Base-by-base conservation (phyloP, 1,140 invertebrate species). In the Phthorimaea operculella region DNA sequence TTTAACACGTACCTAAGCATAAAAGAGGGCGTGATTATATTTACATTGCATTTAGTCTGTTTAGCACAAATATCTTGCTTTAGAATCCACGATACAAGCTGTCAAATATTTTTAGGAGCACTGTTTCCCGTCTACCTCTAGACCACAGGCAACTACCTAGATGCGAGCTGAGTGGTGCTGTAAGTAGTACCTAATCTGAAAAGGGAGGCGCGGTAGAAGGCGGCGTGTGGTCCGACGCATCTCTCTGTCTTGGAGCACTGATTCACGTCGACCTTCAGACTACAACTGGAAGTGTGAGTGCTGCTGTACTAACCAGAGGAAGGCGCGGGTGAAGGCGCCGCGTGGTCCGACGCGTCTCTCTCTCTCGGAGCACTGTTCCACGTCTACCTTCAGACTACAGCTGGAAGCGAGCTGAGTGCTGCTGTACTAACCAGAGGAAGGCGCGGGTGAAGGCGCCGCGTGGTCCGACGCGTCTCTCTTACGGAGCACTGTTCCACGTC, bases 201-300 rank as follows among this genome's bases (percentile, higher is more conserved):
- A 12, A 36, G 34, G 34, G 12, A 36, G 34, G 34, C 7, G 34
- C 34, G 12, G 34, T 7, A 8, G 34, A 36, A 12, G 34, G 34
- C 7, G 12, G 7, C 7, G 34, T 12, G 34, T 36, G 34, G 34
- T 36, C 34, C 12, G 34, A 36, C 7, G 34, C 12, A 12, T 36
- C 34, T 12, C 34, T 36, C 12, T n/a, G n/a, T n/a, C n/a, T 86
- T n/a, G n/a, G n/a, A n/a, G n/a, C n/a, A n/a, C n/a, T n/a, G n/a
- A n/a, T n/a, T n/a, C 47, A 87, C 85, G 59, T 87, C 85, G 34
- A 87, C 85, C 51, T n/a, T 87, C 85, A 7, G 84, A 86, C 83
- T 51, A 86, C 85, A 42, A 80, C 79, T 5, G 72, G 79, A 11
- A 64, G 55, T 1, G 79, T n/a, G n/a, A n/a, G n/a, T n/a, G n/a